Evolutionary conservation across 2,113 vertebrate species (phyloP).

Genomic region (Pangasianodon hypophthalmus): DNA sequence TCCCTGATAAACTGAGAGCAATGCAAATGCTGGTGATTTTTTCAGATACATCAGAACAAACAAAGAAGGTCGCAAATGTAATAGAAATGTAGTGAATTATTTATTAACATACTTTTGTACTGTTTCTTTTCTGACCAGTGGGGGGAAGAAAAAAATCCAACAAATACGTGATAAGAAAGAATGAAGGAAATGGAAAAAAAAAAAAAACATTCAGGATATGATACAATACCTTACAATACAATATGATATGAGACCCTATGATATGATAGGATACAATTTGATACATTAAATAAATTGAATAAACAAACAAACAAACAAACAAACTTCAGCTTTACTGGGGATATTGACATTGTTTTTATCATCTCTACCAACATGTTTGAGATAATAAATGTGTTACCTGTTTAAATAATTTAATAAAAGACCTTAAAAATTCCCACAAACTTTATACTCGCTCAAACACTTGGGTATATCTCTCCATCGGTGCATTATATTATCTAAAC

Average conservation of each 20-base stretch:
- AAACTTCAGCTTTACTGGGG: background rate
- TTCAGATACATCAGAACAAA: background rate
- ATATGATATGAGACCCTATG: background rate
- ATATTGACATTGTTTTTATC: background rate
- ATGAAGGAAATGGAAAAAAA: background rate
- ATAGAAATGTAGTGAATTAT: background rate
- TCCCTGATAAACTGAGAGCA: background rate
- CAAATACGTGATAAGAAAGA: background rate
- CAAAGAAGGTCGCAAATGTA: background rate
- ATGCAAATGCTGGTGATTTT: background rate
- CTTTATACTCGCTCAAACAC: background rate
- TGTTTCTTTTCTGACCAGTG: background rate
- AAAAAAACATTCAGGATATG: background rate
- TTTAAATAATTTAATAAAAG: background rate
- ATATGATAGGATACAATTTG: background rate
- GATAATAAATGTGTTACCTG: background rate
- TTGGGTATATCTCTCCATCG: background rate
- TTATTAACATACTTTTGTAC: background rate
- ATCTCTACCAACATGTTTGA: background rate
- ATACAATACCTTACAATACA: background rate
- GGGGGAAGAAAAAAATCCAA: background rate
- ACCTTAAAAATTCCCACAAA: background rate
- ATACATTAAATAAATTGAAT: background rate
- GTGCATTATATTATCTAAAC: background rate
- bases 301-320: background rate